phyloP scores from a whole-genome alignment of 2,888 invertebrate genomes.

The Lagria hirta region DNA sequence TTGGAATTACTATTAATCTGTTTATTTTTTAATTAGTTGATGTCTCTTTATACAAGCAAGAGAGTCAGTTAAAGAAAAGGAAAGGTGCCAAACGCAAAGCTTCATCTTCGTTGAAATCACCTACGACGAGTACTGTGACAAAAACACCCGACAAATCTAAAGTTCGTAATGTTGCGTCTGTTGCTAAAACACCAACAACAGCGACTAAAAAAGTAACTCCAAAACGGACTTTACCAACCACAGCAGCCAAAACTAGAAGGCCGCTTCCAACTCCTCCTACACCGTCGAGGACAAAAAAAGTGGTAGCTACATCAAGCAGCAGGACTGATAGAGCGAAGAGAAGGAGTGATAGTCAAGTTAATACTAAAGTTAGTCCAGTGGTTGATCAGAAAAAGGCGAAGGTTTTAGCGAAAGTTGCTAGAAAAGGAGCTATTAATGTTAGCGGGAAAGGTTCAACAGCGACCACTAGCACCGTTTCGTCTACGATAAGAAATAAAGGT shows the following conservation, averaged over 20 bases:
- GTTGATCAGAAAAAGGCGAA: conserved; percentile 53
- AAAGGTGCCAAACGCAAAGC: conserved; percentile 50
- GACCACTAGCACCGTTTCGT: too few species aligned
- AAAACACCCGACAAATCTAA: conserved; percentile 43
- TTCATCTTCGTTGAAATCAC: conserved; percentile 26
- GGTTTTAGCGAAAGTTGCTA: conserved; percentile 51
- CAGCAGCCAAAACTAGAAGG: conserved; percentile 13
- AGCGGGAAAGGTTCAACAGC: conserved; percentile 4
- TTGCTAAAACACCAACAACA: too few species aligned
- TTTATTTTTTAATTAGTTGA: conserved; percentile 71
- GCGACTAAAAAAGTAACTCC: conserved; percentile 23
- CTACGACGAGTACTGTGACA: conserved; percentile 29
- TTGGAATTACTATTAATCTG: conserved; percentile 1
- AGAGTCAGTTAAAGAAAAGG: conserved; percentile 68
- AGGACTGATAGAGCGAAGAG: conserved; percentile 45
- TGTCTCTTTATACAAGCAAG: conserved; percentile 79
- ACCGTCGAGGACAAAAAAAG: background rate
- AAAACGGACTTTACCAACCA: conserved; percentile 5
- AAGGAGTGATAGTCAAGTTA: conserved; percentile 30
- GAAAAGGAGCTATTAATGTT: conserved; percentile 38
- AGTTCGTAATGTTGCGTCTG: conserved; percentile 41
- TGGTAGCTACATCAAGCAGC: conserved; percentile 28
- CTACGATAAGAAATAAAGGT: too few species aligned
- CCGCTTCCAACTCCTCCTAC: conserved; percentile 2
- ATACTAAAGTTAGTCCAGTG: conserved; percentile 42